Conservation (phyloP, 1,140 invertebrate genomes). For the Ceratosolen fusciceps region DNA sequence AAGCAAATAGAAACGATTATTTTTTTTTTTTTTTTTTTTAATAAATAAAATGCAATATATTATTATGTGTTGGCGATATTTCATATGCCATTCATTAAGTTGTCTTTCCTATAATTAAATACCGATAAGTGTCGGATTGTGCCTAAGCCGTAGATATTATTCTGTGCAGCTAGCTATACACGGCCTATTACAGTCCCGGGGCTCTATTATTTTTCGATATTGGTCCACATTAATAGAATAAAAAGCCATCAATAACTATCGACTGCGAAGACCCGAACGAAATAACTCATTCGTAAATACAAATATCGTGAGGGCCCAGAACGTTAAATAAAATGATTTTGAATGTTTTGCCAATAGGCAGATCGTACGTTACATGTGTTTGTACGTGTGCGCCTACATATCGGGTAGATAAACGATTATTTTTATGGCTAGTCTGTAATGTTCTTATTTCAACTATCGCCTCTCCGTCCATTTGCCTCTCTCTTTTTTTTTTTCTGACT, state of each 20-base stretch:
- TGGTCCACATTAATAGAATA: not conserved
- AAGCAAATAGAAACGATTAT: too few species aligned
- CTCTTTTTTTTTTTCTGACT: slow-evolving; percentile 2
- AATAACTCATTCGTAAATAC: slow-evolving; percentile 37
- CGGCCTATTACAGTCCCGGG: not conserved
- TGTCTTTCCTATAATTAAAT: not conserved
- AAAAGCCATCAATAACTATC: not conserved
- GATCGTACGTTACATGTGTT: not conserved
- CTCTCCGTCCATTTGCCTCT: not conserved
- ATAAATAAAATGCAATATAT: too few species aligned
- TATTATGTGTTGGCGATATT: too few species aligned
- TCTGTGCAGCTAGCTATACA: not conserved
- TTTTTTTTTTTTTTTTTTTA: too few species aligned
- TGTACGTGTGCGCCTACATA: too few species aligned
- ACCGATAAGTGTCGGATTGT: not conserved
- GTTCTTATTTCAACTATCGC: slow-evolving; percentile 9
- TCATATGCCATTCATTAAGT: not conserved
- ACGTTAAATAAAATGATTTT: slow-evolving; percentile 12
- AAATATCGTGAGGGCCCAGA: slow-evolving; percentile 11
- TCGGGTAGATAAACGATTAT: not conserved
- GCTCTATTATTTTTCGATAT: not conserved
- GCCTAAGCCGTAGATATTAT: not conserved
- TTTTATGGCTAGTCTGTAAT: slow-evolving; percentile 14
- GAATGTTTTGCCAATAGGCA: slow-evolving; percentile 12
- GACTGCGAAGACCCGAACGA: not conserved